Evolutionary conservation across 2,888 invertebrate genomes (phyloP), one percentile per base, ranked within the genome.

Genomic region (Sacculina carcini): DNA sequence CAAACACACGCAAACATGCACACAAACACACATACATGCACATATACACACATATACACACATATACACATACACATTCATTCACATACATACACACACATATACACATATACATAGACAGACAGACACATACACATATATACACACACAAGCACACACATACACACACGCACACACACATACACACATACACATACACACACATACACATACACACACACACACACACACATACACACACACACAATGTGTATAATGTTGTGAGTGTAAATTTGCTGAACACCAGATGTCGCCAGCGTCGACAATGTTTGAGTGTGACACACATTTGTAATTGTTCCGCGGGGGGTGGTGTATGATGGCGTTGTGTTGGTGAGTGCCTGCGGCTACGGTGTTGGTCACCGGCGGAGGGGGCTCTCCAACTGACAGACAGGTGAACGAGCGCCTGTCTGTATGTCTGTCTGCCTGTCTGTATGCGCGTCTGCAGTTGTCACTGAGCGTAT

Each of bases 171-270:
- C 26, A 34, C 26, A 34, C 16, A 48, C 26, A 48, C 16, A 48
- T 19, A 48, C 26, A 48, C 34, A 48, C 34, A 48, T 24, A 48
- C 34, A 48, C 34, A 48, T 28, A 48, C 34, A 34, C 34, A 48
- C 23, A 48, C 34, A 48, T 28, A 48, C 34, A 48, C 34, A 48
- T 28, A 48, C 34, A 48, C 23, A 48, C 32, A 48, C 34, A 48
- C 34, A 48, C 34, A 48, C 36, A 48, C 36, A 48, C 36, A 48
- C 36, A 34, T n/a, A n/a, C n/a, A n/a, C n/a, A n/a, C n/a, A n/a
- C n/a, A n/a, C n/a, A n/a, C n/a, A n/a, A n/a, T n/a, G n/a, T n/a
- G n/a, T n/a, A n/a, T n/a, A n/a, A n/a, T n/a, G n/a, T n/a, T n/a
- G n/a, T n/a, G n/a, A n/a, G n/a, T n/a, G n/a, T n/a, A n/a, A n/a